Percentiles rank a stretch among this genome's conserved stretches.
Evolutionary conservation across 2,888 invertebrate species (phyloP).

Genomic region (Leptinotarsa peninsularis): DNA sequence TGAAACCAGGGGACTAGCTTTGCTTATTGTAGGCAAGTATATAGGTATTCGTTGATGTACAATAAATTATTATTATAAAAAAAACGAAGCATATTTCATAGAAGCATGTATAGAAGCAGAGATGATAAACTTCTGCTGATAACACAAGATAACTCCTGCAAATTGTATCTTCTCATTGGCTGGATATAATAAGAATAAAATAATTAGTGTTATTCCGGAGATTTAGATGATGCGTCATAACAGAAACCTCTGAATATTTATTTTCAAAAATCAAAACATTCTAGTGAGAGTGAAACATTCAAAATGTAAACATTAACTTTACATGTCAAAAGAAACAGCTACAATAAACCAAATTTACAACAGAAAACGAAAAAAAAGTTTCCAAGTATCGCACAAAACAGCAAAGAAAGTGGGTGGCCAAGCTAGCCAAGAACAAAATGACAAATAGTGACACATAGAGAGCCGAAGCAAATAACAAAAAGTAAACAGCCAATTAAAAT

Average conservation of each 20-base stretch:
- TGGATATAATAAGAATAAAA: neutral
- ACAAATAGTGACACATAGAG: conserved; percentile 30
- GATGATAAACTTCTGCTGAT: neutral
- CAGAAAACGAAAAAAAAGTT: neutral
- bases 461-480: conserved; percentile 23
- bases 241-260: neutral
- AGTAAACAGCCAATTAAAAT: conserved; percentile 39
- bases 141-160: neutral
- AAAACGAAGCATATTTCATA: too few species aligned
- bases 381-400: conserved; percentile 14
- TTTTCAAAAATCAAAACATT: neutral
- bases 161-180: neutral
- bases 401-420: conserved; percentile 28
- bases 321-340: neutral
- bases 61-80: too few species aligned
- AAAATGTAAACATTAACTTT: neutral
- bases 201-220: neutral
- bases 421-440: conserved; percentile 27
- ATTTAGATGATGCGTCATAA: conserved; percentile 15
- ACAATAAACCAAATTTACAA: neutral
- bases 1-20: too few species aligned
- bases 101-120: too few species aligned
- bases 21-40: too few species aligned
- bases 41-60: too few species aligned
- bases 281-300: neutral